A percentile compares a stretch with the other conserved stretches of the same genome.
Conservation (phyloP, 2,888 invertebrate species). For the Chymomyza fuscimana region DNA sequence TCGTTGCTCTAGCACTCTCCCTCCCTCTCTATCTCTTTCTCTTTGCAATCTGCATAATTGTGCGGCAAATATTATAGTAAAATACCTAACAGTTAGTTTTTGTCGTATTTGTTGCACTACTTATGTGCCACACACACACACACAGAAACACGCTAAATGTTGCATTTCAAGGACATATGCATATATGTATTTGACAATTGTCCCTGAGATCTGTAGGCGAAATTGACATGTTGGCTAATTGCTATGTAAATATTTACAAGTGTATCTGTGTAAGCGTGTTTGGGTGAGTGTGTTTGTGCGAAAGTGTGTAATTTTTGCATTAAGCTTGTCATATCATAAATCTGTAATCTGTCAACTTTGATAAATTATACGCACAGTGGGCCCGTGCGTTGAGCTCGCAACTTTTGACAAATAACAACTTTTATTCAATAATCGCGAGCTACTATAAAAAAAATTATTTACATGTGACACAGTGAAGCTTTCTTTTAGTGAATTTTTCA, state of each 20-base stretch:
- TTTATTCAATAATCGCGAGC: background rate
- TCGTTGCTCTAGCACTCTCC: conserved; percentile 1
- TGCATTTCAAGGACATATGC: conserved; percentile 52
- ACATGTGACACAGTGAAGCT: background rate
- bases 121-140: conserved; percentile 30
- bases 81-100: conserved; percentile 9
- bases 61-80: conserved; percentile 53
- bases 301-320: conserved; percentile 24
- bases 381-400: background rate
- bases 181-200: background rate
- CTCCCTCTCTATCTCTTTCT: too few species aligned
- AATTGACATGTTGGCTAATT: conserved; percentile 61
- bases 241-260: conserved; percentile 59
- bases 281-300: background rate
- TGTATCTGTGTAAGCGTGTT: background rate
- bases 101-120: background rate
- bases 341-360: conserved; percentile 46
- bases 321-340: conserved; percentile 30
- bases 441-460: background rate
- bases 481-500: background rate
- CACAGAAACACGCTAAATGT: background rate
- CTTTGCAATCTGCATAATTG: conserved; percentile 65
- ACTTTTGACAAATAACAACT: background rate
- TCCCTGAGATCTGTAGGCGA: conserved; percentile 19
- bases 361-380: conserved; percentile 21